Conservation (phyloP, 2,797 vertebrate genomes). For the Tauraco hartlaubi region DNA sequence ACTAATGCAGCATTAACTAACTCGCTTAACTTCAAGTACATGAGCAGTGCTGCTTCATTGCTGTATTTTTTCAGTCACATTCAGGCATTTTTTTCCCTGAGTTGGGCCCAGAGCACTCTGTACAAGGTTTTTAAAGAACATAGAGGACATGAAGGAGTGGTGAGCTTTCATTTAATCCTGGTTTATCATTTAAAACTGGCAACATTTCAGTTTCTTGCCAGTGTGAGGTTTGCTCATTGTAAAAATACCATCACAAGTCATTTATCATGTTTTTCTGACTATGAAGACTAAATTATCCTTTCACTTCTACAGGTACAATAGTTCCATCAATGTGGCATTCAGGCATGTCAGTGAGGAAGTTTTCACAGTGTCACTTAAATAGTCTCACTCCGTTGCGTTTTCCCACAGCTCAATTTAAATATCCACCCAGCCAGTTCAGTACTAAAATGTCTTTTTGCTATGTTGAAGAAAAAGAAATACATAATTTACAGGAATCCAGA, state of each 20-base stretch:
- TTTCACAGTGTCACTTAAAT: conserved; percentile 58
- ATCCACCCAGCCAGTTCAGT: not conserved
- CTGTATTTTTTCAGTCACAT: not conserved
- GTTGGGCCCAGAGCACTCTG: not conserved
- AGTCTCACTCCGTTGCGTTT: conserved; percentile 55
- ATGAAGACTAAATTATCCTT: conserved; percentile 6
- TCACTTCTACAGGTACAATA: conserved; percentile 15
- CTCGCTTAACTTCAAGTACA: not conserved
- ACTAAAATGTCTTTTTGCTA: not conserved
- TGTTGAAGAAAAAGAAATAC: not conserved
- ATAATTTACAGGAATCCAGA: not conserved
- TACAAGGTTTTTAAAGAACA: not conserved
- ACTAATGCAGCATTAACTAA: not conserved
- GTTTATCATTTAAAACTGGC: not conserved
- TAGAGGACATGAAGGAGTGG: not conserved
- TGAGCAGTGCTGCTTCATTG: not conserved
- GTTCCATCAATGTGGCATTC: not conserved
- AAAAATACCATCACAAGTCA: not conserved
- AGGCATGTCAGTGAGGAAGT: conserved; percentile 34
- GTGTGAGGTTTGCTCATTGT: not conserved
- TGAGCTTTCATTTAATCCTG: not conserved
- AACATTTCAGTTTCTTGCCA: not conserved
- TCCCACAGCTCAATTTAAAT: conserved; percentile 54
- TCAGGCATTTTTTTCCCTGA: not conserved
- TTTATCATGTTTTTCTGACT: conserved; percentile 34